Conservation (phyloP, 2,888 invertebrate species). For the Dasypogon diadema region DNA sequence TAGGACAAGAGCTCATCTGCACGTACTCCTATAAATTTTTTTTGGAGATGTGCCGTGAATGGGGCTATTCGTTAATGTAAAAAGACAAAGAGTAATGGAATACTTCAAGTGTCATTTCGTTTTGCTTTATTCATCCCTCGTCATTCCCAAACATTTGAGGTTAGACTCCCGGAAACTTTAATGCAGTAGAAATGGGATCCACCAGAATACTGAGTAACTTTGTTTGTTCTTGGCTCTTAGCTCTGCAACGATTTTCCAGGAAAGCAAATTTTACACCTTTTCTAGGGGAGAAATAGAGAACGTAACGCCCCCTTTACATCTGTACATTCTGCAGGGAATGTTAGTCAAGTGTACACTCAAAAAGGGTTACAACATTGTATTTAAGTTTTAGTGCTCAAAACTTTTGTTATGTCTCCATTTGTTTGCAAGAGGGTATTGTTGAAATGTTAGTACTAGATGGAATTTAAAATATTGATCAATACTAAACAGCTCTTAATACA, state of each 20-base stretch:
- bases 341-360: conserved; percentile 12
- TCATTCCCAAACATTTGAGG: not conserved
- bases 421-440: too few relatives aligned
- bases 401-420: not conserved
- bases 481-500: too few relatives aligned
- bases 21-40: not conserved
- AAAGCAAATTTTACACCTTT: conserved; percentile 17
- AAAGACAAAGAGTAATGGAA: not conserved
- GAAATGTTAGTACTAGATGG: too few relatives aligned
- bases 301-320: conserved; percentile 30
- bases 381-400: not conserved
- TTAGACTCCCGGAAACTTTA: not conserved
- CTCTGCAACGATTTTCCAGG: conserved; percentile 11
- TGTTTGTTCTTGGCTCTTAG: conserved; percentile 9
- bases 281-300: not conserved
- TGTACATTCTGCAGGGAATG: conserved; percentile 22
- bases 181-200: not conserved
- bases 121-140: not conserved
- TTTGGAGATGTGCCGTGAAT: not conserved
- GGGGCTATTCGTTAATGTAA: not conserved
- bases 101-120: not conserved
- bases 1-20: not conserved
- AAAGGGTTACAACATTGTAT: conserved; percentile 10
- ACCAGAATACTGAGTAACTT: not conserved
- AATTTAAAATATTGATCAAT: too few relatives aligned